Conservation (phyloP, 2,797 vertebrate genomes). For the Eulemur coronatus region DNA sequence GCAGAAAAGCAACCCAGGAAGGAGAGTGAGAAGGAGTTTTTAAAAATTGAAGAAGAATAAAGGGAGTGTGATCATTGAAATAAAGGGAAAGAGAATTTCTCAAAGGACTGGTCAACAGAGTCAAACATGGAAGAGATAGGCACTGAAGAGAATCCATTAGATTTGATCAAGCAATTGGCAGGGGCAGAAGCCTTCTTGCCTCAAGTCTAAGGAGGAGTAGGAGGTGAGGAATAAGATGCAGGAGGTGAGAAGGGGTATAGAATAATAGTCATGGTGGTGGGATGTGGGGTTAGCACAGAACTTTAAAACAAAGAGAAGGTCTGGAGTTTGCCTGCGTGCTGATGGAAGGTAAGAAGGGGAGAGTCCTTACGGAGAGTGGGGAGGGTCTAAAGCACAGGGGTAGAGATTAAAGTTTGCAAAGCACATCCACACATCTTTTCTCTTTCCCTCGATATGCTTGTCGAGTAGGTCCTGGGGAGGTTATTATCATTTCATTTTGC, state of each 20-base stretch:
- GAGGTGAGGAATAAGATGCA: not conserved
- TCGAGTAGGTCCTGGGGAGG: not conserved
- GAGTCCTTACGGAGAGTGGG: not conserved
- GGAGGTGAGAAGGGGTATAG: not conserved
- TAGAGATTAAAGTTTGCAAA: not conserved
- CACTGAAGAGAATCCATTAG: not conserved
- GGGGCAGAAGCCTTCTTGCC: not conserved
- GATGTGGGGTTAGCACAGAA: not conserved
- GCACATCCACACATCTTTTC: not conserved
- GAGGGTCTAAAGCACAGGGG: not conserved
- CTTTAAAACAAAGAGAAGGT: not conserved
- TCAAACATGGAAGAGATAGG: not conserved
- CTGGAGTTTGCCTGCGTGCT: not conserved
- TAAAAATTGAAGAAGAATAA: not conserved
- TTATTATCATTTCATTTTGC: not conserved
- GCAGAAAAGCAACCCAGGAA: not conserved
- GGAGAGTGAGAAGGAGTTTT: not conserved
- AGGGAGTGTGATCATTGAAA: not conserved
- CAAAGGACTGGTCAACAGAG: not conserved
- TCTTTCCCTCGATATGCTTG: not conserved
- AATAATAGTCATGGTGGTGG: not conserved
- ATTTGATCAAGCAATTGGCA: not conserved
- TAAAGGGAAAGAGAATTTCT: not conserved
- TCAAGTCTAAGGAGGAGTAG: not conserved
- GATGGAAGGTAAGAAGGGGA: not conserved